phyloP scores from a whole-genome alignment of 2,113 vertebrate species.

The Struthidea cinerea region DNA sequence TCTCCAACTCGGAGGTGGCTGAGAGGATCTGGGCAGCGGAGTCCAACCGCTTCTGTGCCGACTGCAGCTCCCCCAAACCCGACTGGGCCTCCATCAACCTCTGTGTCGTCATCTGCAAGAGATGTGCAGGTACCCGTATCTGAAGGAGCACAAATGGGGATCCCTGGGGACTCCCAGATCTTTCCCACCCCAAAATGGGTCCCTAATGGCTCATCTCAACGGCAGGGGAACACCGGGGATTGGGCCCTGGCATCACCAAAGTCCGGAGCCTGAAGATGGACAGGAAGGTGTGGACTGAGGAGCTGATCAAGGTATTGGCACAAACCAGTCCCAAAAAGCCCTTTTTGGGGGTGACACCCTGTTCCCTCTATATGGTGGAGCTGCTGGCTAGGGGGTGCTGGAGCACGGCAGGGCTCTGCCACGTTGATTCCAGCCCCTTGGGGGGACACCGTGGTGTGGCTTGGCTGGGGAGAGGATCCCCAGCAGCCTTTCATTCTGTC shows the following conservation, averaged over 20 bases:
- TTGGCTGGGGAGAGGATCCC: not conserved
- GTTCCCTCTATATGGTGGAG: fast-evolving
- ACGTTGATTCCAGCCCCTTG: not conserved
- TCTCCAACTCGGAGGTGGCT: slow-evolving; percentile 88
- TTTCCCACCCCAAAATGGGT: not conserved
- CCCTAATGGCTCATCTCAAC: not conserved
- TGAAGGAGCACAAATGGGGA: not conserved
- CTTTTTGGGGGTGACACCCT: fast-evolving
- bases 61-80: slow-evolving; percentile 80
- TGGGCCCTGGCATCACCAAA: slow-evolving; percentile 88
- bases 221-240: slow-evolving; percentile 85
- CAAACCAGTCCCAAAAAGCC: not conserved
- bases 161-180: not conserved
- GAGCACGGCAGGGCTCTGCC: fast-evolving
- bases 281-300: slow-evolving; percentile 91
- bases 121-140: slow-evolving; percentile 82
- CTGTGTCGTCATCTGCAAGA: slow-evolving; percentile 91
- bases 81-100: slow-evolving; percentile 97
- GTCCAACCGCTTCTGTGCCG: slow-evolving; percentile 84
- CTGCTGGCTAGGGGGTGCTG: not conserved
- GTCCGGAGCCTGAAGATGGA: slow-evolving; percentile 98
- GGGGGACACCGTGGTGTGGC: fast-evolving
- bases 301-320: slow-evolving; percentile 83
- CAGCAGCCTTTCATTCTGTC: not conserved
- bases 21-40: slow-evolving; percentile 83